Conservation (phyloP, 2,797 vertebrate genomes). For the Squalus acanthias region DNA sequence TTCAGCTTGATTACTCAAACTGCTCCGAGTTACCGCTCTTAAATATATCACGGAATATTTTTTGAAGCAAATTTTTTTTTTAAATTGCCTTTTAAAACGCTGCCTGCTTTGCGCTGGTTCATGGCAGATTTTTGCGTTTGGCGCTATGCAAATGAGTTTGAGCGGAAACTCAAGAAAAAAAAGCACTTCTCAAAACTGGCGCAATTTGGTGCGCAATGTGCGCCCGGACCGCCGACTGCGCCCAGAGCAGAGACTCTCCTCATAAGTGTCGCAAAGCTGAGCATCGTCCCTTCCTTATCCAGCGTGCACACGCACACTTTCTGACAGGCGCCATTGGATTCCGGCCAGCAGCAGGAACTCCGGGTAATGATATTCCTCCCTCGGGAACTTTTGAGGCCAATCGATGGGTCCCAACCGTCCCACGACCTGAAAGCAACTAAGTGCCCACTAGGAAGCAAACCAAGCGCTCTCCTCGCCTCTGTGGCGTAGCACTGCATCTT, state of each 20-base stretch:
- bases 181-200: neutral
- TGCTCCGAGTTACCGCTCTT: neutral
- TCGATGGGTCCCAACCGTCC: neutral
- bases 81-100: neutral
- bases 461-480: neutral
- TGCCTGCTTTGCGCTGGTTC: neutral
- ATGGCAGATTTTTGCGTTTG: neutral
- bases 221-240: too few species aligned
- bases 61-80: too few species aligned
- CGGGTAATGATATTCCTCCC: neutral
- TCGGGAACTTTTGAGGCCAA: neutral
- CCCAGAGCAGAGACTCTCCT: neutral
- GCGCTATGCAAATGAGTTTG: neutral
- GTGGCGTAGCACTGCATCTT: neutral
- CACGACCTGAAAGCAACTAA: neutral
- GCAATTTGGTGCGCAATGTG: neutral
- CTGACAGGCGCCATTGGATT: neutral
- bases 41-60: neutral
- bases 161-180: neutral
- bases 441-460: neutral
- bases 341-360: neutral
- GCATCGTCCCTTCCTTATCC: neutral
- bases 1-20: too few species aligned
- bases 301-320: neutral
- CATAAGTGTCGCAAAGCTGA: neutral